These are phyloP conservation scores for Diuraphis noxia DNA, from an alignment of 1,140 invertebrate genomes.

Conservation along the genomic window DNA sequence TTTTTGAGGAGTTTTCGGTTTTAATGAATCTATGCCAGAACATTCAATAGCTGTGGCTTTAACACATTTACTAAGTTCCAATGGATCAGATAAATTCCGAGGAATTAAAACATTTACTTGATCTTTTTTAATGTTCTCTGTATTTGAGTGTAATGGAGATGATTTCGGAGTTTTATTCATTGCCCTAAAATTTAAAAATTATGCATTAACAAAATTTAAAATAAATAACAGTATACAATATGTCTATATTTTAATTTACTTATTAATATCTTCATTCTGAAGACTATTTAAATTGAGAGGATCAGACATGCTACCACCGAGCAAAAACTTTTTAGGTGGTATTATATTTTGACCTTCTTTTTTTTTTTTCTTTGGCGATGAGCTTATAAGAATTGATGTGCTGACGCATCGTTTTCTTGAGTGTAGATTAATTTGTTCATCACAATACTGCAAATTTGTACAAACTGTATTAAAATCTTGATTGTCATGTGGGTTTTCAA, in stretches of 20 bases:
- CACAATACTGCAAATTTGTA: not conserved
- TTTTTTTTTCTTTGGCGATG: constrained; percentile 44
- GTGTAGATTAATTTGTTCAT: not conserved
- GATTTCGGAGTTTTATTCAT: constrained; percentile 52
- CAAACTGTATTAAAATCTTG: constrained; percentile 29
- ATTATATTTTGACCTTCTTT: constrained; percentile 67
- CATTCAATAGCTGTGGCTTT: not conserved
- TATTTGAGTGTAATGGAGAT: constrained; percentile 39
- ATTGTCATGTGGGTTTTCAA: not conserved
- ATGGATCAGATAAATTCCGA: constrained; percentile 40
- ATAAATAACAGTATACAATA: not conserved
- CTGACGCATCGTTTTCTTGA: constrained; percentile 30
- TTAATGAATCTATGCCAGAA: not conserved
- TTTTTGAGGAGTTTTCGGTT: not conserved
- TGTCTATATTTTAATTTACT: not conserved
- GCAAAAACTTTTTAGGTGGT: constrained; percentile 88
- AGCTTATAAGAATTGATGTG: not conserved
- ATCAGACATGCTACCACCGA: constrained; percentile 93
- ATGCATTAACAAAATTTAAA: not conserved
- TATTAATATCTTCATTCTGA: constrained; percentile 73
- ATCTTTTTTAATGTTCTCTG: constrained; percentile 41
- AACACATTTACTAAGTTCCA: constrained; percentile 28
- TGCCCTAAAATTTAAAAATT: constrained; percentile 22
- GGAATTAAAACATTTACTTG: constrained; percentile 45
- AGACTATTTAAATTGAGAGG: constrained; percentile 92